These are phyloP conservation scores for Sebastes reedi DNA, from an alignment of 2,797 vertebrate genomes.

Conservation along the genomic window DNA sequence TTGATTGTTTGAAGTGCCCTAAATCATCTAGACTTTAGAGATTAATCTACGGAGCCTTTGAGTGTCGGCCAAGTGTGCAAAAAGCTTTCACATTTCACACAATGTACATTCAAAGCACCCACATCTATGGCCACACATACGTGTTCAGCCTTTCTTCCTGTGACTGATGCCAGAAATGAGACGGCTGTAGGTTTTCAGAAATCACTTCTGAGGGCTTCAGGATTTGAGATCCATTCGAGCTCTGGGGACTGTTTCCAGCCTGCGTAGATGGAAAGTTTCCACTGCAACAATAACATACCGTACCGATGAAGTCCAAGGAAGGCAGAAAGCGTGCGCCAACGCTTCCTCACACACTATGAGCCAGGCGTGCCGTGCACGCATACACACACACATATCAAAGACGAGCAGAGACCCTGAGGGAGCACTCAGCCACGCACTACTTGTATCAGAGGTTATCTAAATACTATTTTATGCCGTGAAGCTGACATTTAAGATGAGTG, in stretches of 20 bases:
- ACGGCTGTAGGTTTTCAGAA: constrained; percentile 20
- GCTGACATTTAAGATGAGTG: constrained; percentile 19
- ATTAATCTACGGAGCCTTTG: background rate
- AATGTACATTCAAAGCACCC: constrained; percentile 9
- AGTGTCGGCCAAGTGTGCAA: background rate
- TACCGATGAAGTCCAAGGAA: constrained; percentile 57
- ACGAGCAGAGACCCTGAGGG: background rate
- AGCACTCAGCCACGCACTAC: background rate
- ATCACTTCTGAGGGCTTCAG: constrained; percentile 21
- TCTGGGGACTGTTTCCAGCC: constrained; percentile 49
- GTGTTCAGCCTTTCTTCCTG: constrained; percentile 13
- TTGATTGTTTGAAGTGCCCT: background rate
- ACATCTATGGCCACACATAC: background rate
- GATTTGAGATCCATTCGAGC: constrained; percentile 40
- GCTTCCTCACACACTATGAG: constrained; percentile 15
- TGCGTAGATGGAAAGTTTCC: constrained; percentile 64
- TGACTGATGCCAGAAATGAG: constrained; percentile 36
- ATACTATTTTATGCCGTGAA: background rate
- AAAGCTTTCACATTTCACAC: constrained; percentile 21
- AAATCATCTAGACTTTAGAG: background rate
- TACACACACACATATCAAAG: background rate
- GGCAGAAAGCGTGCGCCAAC: constrained; percentile 17
- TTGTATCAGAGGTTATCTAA: background rate
- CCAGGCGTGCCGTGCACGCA: background rate
- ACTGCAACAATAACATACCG: constrained; percentile 63